Percentiles rank a stretch among this genome's conserved stretches.
These are phyloP conservation scores for Amphiura filiformis DNA, from an alignment of 35 echinoderm and acorn worm species.

Conservation along the genomic window DNA sequence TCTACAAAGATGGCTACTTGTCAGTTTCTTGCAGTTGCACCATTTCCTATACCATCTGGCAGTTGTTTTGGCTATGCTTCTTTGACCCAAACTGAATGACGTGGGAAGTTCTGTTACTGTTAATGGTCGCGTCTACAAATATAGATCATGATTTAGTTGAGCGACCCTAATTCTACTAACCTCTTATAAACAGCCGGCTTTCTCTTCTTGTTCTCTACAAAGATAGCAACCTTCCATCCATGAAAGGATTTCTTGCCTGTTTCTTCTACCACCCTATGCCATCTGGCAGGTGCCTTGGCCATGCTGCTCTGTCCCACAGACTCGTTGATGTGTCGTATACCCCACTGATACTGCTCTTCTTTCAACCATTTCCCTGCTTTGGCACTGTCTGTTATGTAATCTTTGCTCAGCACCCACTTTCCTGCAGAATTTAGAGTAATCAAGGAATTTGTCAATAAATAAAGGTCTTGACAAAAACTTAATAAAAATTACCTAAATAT, in stretches of 20 bases:
- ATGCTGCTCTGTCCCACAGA: background rate
- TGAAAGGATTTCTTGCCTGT: constrained; percentile 21
- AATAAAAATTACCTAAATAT: background rate
- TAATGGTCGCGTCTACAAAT: too few relatives aligned
- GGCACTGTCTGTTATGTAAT: constrained; percentile 55
- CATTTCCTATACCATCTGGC: constrained; percentile 55
- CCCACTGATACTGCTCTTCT: constrained; percentile 72
- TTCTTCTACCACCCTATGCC: constrained; percentile 29
- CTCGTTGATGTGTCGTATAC: background rate
- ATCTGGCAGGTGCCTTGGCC: constrained; percentile 51
- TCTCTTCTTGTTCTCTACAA: constrained; percentile 44
- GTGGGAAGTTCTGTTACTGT: too few relatives aligned
- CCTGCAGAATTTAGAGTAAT: constrained; percentile 35
- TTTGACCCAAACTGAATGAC: background rate
- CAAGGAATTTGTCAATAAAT: background rate
- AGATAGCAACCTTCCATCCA: constrained; percentile 41
- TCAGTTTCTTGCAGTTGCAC: background rate
- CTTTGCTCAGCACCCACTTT: constrained; percentile 79
- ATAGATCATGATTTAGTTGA: too few relatives aligned
- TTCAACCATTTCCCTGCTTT: constrained; percentile 55
- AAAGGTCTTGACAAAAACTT: background rate
- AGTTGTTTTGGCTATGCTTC: constrained; percentile 31
- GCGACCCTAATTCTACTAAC: too few relatives aligned
- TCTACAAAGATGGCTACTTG: constrained; percentile 28
- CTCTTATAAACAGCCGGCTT: constrained; percentile 83